phyloP scores from a whole-genome alignment of 2,888 invertebrate species.

The Leptopterna dolabrata region DNA sequence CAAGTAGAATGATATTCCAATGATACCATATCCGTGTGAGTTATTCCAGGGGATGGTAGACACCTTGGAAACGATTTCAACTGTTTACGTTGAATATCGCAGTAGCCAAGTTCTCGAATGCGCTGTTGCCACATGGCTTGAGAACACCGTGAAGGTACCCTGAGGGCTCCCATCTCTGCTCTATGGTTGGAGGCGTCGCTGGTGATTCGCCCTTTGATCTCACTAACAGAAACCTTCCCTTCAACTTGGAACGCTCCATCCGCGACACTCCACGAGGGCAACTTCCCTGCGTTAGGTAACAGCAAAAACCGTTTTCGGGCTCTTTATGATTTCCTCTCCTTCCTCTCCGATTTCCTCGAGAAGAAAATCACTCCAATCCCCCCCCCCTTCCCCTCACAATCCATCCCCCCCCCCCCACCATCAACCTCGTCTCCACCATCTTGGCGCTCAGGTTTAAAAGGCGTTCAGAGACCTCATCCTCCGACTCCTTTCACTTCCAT shows the following conservation, averaged over 20 bases:
- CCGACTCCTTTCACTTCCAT: neutral
- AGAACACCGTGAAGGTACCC: neutral
- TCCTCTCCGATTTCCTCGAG: neutral
- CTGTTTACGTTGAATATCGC: neutral
- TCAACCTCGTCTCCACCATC: no score
- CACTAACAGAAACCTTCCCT: neutral
- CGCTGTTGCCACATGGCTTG: neutral
- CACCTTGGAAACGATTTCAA: neutral
- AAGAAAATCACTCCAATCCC: slow-evolving; percentile 22
- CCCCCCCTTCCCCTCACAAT: neutral
- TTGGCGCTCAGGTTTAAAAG: slow-evolving; percentile 1
- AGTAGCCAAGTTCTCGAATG: neutral
- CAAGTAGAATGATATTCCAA: no score
- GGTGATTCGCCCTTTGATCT: slow-evolving; percentile 3
- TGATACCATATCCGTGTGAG: no score
- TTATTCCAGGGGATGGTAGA: no score
- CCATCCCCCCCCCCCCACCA: no score
- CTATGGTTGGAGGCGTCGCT: neutral
- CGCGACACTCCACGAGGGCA: neutral
- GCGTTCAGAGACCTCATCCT: neutral
- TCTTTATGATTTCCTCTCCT: neutral
- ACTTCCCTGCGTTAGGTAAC: neutral
- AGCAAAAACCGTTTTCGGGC: neutral
- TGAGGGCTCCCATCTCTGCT: neutral
- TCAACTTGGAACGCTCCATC: neutral